Evolutionary conservation across 1,140 invertebrate species (phyloP).

Genomic region (Charaxes varanes): DNA sequence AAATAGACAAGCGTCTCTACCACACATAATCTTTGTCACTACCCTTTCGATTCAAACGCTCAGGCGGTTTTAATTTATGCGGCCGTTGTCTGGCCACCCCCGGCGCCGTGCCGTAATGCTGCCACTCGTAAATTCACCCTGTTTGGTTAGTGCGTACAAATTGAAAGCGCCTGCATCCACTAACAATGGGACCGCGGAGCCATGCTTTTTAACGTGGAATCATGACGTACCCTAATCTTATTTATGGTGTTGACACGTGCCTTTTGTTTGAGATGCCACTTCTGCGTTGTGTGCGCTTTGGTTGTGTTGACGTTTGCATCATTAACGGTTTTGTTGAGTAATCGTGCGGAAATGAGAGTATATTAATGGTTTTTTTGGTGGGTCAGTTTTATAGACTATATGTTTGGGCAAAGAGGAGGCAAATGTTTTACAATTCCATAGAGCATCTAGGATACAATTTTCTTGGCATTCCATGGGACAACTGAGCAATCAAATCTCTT

Average conservation of each 20-base stretch:
- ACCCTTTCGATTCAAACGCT: constrained; percentile 31
- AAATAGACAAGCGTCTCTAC: too few species aligned
- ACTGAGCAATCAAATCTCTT: too few species aligned
- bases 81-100: constrained; percentile 36
- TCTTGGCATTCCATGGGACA: too few species aligned
- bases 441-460: too few species aligned
- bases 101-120: constrained; percentile 19
- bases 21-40: constrained; percentile 18
- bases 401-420: too few species aligned
- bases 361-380: neutral
- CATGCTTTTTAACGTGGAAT: constrained; percentile 34
- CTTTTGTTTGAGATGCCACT: constrained; percentile 27
- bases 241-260: constrained; percentile 53
- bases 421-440: too few species aligned
- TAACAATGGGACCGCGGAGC: constrained; percentile 20
- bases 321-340: constrained; percentile 9
- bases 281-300: constrained; percentile 1
- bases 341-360: constrained; percentile 1
- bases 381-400: neutral
- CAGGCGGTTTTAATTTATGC: constrained; percentile 48
- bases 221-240: constrained; percentile 46
- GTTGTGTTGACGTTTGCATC: constrained; percentile 9
- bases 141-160: constrained; percentile 47
- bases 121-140: constrained; percentile 31
- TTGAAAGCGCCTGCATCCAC: constrained; percentile 38